Conservation (phyloP, 2,888 invertebrate genomes). For the Hyalella azteca region DNA sequence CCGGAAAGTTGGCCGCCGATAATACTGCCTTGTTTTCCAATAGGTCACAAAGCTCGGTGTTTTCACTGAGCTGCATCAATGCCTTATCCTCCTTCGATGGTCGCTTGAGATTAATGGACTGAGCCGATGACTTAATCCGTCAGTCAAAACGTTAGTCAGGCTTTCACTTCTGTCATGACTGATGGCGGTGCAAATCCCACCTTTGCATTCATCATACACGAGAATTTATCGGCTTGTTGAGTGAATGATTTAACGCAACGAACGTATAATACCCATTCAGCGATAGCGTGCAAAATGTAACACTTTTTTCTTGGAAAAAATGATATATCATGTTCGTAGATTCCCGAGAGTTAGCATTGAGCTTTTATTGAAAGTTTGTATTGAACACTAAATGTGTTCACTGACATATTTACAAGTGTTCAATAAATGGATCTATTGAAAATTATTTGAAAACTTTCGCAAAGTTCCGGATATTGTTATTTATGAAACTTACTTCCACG, state of each 20-base stretch:
- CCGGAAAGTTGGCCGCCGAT: neutral
- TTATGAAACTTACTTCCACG: too few species aligned
- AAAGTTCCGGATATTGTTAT: too few species aligned
- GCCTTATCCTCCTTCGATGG: neutral
- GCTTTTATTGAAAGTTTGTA: too few species aligned
- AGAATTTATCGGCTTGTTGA: neutral
- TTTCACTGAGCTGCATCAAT: neutral
- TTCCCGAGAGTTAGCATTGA: too few species aligned
- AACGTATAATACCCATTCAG: too few species aligned
- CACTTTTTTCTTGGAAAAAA: too few species aligned
- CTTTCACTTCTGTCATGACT: conserved; percentile 30
- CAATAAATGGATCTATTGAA: too few species aligned
- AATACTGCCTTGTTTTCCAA: neutral
- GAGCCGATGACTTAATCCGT: conserved; percentile 34
- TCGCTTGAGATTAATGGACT: conserved; percentile 7
- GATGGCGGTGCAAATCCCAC: conserved; percentile 4
- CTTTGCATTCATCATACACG: neutral
- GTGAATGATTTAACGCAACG: neutral
- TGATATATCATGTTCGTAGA: too few species aligned
- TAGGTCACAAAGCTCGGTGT: neutral
- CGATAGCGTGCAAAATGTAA: too few species aligned
- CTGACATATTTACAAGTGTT: too few species aligned
- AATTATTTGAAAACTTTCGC: too few species aligned
- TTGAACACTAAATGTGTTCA: too few species aligned
- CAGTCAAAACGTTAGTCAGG: conserved; percentile 17